Conservation (phyloP, 2,888 invertebrate genomes). For the Apodemia mormo region DNA sequence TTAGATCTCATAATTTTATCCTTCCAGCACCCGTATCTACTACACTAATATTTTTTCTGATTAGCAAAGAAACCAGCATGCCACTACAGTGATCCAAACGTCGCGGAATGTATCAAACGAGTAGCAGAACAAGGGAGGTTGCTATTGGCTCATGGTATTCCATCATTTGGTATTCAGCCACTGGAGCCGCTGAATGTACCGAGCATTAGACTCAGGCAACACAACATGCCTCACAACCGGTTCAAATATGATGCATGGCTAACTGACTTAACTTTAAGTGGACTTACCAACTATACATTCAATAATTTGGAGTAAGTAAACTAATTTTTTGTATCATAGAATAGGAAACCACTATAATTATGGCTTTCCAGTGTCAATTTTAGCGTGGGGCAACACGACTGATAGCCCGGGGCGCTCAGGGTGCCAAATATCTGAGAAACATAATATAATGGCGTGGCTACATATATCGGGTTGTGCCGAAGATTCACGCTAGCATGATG, state of each 20-base stretch:
- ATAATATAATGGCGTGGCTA: no score
- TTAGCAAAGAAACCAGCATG: constrained; percentile 61
- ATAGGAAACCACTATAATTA: no score
- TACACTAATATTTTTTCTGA: background rate
- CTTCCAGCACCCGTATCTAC: no score
- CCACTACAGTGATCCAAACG: constrained; percentile 80
- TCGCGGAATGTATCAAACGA: constrained; percentile 78
- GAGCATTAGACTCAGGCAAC: constrained; percentile 81
- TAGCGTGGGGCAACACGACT: no score
- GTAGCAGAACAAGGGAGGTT: constrained; percentile 77
- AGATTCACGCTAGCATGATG: no score
- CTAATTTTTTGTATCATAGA: background rate
- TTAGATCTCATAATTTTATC: no score
- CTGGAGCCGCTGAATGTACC: constrained; percentile 82
- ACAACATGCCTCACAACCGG: constrained; percentile 65
- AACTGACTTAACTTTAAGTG: constrained; percentile 67
- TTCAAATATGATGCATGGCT: constrained; percentile 80
- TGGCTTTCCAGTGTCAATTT: no score
- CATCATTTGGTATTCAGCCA: constrained; percentile 80
- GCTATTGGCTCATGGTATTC: constrained; percentile 79
- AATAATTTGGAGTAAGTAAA: constrained; percentile 74
- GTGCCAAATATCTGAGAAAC: no score
- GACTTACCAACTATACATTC: constrained; percentile 75
- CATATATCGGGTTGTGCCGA: no score
- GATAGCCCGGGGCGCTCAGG: no score